Evolutionary conservation across 1,140 invertebrate genomes (phyloP), one percentile per base, ranked within the genome.

Genomic region (Berghia stephanieae): DNA sequence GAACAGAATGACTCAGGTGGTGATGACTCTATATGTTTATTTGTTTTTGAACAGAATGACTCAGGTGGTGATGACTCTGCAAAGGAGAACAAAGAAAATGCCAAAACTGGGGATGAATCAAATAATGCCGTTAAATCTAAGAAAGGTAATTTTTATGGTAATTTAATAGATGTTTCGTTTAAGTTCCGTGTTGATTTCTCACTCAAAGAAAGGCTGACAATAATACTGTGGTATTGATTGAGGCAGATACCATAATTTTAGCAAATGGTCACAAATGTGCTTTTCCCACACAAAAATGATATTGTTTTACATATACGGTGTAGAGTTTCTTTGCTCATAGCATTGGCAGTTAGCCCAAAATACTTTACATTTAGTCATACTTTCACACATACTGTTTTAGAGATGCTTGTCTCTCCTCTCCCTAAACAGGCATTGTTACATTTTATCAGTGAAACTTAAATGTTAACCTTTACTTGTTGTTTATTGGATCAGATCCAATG

Each of bases 21-120:
- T 34, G 86, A 88, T 72, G 87, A 88, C 73, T n/a, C n/a, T n/a
- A n/a, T n/a, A n/a, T n/a, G n/a, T n/a, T n/a, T n/a, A n/a, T n/a
- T n/a, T n/a, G n/a, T n/a, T n/a, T n/a, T n/a, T n/a, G n/a, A n/a
- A 13, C 83, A 81, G 55, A 81, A 76, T 78, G 86, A 87, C 77
- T 86, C 85, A 55, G 86, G 86, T 10, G 87, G 87, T 34, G 86
- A 88, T 72, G 87, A 88, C 73, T 88, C 86, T 52, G 81, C 87
- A 18, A 88, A 88, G 73, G 87, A 88, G 79, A 88, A 88, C 71
- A 88, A 87, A 79, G 87, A 88, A 40, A 84, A 80, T 42, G 77
- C 68, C 24, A 78, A 76, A 16, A 78, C 77, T 67, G 82, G 80
- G 70, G 84, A 83, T 40, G 83, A 84, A 36, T 76, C 73, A 18